A percentile compares a stretch with the other conserved stretches of the same genome.
Evolutionary conservation across 2,797 vertebrate species (phyloP).

Genomic region (Lithobates sylvaticus): DNA sequence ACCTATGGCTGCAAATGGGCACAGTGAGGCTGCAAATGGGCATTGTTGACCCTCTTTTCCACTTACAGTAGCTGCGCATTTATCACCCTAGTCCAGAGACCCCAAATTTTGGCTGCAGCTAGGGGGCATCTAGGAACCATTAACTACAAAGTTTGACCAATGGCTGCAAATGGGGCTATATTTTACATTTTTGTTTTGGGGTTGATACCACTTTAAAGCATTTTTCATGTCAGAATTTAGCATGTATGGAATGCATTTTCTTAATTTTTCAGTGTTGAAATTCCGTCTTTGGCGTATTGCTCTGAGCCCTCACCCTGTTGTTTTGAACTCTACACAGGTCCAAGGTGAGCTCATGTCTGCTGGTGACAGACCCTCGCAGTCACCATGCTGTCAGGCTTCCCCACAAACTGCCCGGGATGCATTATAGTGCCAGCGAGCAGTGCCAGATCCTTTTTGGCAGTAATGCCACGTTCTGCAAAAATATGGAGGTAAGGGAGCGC

Average conservation of each 20-base stretch:
- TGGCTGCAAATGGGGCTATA: too few species aligned
- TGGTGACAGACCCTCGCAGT: slow-evolving; percentile 88
- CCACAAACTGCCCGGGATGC: slow-evolving; percentile 95
- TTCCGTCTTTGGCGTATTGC: not conserved
- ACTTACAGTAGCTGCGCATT: too few species aligned
- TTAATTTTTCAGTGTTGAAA: not conserved
- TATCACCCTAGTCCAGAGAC: too few species aligned
- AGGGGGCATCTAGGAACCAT: too few species aligned
- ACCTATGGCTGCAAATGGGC: too few species aligned
- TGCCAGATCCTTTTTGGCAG: slow-evolving; percentile 97
- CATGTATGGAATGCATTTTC: not conserved
- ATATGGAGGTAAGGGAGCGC: slow-evolving; percentile 89
- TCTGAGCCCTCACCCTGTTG: not conserved
- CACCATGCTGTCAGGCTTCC: slow-evolving; percentile 84
- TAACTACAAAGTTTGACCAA: too few species aligned
- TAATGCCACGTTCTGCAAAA: slow-evolving; percentile 94
- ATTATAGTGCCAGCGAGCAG: slow-evolving; percentile 94
- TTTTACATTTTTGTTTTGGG: too few species aligned
- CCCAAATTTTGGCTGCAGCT: too few species aligned
- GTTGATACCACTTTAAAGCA: too few species aligned
- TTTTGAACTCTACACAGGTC: slow-evolving; percentile 77
- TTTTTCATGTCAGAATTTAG: too few species aligned
- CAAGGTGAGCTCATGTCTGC: slow-evolving; percentile 89
- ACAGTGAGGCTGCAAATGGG: too few species aligned
- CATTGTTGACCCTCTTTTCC: too few species aligned